phyloP scores from a whole-genome alignment of 2,113 vertebrate species.

The Ia io region DNA sequence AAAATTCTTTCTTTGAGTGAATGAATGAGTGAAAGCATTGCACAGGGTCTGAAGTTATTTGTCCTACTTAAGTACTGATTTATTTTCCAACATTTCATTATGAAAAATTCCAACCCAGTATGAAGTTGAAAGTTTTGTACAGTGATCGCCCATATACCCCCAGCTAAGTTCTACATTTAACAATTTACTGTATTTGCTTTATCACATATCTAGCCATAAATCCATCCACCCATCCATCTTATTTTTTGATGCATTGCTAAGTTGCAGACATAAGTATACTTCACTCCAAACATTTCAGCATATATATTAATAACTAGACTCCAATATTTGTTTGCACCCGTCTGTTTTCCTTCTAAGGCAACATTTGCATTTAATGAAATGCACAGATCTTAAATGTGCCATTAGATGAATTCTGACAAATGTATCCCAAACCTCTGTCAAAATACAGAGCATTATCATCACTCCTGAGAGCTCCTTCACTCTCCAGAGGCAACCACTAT shows the following conservation, averaged over 20 bases:
- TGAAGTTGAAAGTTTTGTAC: neutral
- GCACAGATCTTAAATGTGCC: neutral
- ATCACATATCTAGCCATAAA: neutral
- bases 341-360: neutral
- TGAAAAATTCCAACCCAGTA: neutral
- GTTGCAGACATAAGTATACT: neutral
- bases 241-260: neutral
- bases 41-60: neutral
- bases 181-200: neutral
- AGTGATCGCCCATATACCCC: neutral
- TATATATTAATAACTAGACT: neutral
- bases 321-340: neutral
- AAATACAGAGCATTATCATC: neutral
- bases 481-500: neutral
- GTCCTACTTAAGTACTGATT: neutral
- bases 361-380: neutral
- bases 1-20: neutral
- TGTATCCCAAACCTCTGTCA: neutral
- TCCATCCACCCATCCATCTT: neutral
- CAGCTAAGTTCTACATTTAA: neutral
- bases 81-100: neutral
- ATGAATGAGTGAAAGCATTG: neutral
- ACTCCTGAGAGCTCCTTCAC: neutral
- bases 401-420: neutral
- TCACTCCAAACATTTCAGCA: neutral